Conservation (phyloP, 2,797 vertebrate species). For the Basileuterus tristriatus region DNA sequence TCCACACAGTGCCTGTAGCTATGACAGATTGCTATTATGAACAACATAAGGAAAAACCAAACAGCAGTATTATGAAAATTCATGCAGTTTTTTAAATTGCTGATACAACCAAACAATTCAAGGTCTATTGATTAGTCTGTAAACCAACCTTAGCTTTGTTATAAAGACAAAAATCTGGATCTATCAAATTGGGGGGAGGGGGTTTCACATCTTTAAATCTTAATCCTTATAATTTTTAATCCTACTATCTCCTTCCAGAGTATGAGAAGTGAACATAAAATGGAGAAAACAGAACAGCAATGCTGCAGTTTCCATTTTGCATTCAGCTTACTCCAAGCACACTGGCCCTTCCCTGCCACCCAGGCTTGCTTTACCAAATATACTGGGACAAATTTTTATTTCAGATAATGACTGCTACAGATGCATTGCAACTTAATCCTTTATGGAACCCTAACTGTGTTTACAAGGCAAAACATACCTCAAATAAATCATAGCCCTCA, state of each 20-base stretch:
- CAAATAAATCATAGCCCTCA: slow-evolving; percentile 90
- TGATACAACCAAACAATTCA: not conserved
- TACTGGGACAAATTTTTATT: not conserved
- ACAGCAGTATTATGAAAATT: not conserved
- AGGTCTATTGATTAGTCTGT: not conserved
- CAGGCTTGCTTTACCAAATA: not conserved
- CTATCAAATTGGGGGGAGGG: not conserved
- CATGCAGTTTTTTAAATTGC: not conserved
- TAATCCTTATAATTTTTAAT: not conserved
- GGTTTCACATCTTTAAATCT: not conserved
- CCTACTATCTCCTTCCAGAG: not conserved
- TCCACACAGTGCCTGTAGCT: not conserved
- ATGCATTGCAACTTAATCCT: not conserved
- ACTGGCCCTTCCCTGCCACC: not conserved
- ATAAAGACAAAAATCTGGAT: not conserved
- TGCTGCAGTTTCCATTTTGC: not conserved
- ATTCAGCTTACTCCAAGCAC: not conserved
- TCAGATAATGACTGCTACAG: not conserved
- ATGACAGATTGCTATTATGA: not conserved
- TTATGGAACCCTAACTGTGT: not conserved
- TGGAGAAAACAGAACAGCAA: not conserved
- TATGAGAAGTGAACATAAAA: not conserved
- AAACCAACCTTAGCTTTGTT: not conserved
- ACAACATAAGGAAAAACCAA: not conserved
- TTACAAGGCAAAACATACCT: slow-evolving; percentile 78